Base-by-base conservation (phyloP, 1,140 invertebrate species). In the Manduca sexta region DNA sequence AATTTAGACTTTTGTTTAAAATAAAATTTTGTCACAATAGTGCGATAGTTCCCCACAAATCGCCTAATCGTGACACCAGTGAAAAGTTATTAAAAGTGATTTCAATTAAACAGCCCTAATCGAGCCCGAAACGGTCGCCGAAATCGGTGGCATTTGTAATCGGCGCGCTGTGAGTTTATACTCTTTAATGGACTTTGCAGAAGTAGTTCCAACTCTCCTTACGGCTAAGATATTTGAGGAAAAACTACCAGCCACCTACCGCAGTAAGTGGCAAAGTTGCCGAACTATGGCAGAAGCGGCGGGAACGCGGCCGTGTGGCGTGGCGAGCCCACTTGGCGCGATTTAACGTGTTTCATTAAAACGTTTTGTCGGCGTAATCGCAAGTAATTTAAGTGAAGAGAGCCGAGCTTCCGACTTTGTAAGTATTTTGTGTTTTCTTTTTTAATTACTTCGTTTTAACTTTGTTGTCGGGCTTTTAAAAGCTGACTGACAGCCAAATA, bases 391-490 rank as follows among this genome's bases (percentile, higher is more conserved):
- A 84, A 84, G 74, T 81, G 79, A 85, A 85, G 81, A 83, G 77
- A 80, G 75, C 74, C 71, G 65, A 72, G 75, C 79, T 83, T 83
- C 81, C 81, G 77, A 84, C 79, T 84, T 83, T 74, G 74, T 81
- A 83, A 84, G 81, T 82, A 83, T 84, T 84, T 80, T 83, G 79
- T 83, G 77, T 82, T 83, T 85, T 82, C 80, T 82, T 84, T 85
- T 84, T 85, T 85, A 85, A 82, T 83, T 85, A 85, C 82, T 80
- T 85, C 76, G 82, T 85, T 83, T 81, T 74, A 85, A 85, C 79
- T 85, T 85, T 74, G 79, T 80, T 81, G 80, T 69, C 62, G 58
- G 69, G 63, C 63, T 81, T 71, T 82, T 82, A 78, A 82, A 84
- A 74, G 69, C 73, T 79, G 76, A 85, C 82, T 85, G 82, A 83